Evolutionary conservation across 2,888 invertebrate genomes (phyloP).

Genomic region (Eristalis arbustorum): DNA sequence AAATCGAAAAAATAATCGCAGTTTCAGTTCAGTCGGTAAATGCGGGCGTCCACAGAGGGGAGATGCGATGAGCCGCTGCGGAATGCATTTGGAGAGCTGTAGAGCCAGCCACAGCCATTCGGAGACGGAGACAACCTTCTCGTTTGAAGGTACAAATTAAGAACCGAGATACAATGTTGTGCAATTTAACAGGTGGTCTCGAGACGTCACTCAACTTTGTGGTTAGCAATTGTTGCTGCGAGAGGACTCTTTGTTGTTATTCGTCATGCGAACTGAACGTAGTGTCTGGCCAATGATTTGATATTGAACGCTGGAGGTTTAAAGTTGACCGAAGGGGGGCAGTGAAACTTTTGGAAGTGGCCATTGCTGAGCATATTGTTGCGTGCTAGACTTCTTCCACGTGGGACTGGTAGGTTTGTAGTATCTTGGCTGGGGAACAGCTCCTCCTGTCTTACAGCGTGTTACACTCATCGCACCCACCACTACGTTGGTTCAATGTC

Average conservation of each 20-base stretch:
- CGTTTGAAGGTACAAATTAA: slow-evolving; percentile 56
- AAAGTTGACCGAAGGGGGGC: no score
- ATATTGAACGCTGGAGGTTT: background rate
- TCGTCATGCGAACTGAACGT: slow-evolving; percentile 40
- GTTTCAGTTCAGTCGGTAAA: slow-evolving; percentile 24
- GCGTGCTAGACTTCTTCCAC: no score
- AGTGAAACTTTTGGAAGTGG: no score
- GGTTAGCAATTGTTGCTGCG: slow-evolving; percentile 49
- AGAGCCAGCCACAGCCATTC: slow-evolving; percentile 5
- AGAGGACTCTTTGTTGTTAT: slow-evolving; percentile 39
- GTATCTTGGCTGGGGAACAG: no score
- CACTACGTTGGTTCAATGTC: no score
- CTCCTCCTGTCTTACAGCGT: no score
- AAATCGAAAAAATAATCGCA: slow-evolving; percentile 49
- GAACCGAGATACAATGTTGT: slow-evolving; percentile 54
- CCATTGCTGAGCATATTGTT: no score
- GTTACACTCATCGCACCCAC: no score
- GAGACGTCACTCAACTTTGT: slow-evolving; percentile 59
- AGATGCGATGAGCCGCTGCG: background rate
- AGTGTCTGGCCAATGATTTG: slow-evolving; percentile 14
- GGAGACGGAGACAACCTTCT: background rate
- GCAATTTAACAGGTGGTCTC: slow-evolving; percentile 66
- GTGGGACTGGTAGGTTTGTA: no score
- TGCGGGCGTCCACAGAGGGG: background rate
- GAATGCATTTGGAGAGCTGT: background rate